A percentile compares a stretch with the other conserved stretches of the same genome.
These are phyloP conservation scores for Lasioglossum leucozonium DNA, from an alignment of 2,888 invertebrate genomes.

Conservation along the genomic window DNA sequence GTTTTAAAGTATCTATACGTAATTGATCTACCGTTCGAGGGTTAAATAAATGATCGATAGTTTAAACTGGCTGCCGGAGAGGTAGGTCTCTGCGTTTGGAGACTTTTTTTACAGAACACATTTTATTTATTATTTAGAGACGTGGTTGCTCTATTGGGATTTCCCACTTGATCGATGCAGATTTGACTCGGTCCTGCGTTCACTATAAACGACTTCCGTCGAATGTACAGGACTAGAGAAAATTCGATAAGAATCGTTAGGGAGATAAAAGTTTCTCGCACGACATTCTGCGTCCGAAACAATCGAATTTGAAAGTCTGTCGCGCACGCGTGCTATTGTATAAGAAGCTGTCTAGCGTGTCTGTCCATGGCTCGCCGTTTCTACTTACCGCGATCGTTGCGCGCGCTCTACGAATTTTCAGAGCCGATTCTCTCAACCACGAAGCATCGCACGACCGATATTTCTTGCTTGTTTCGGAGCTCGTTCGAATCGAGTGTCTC, in stretches of 20 bases:
- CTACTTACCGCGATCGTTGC: constrained; percentile 1
- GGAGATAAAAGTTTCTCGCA: not conserved
- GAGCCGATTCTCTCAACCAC: not conserved
- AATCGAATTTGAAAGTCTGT: constrained; percentile 9
- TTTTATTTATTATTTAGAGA: not conserved
- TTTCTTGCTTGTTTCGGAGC: not conserved
- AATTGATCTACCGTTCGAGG: no score
- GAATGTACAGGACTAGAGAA: not conserved
- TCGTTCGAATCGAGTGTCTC: not conserved
- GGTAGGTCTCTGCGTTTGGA: not conserved
- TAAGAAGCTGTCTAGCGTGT: constrained; percentile 8
- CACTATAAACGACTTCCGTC: not conserved
- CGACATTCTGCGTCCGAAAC: not conserved
- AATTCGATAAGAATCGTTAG: not conserved
- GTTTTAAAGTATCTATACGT: no score
- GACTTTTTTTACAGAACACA: not conserved
- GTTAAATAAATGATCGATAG: no score
- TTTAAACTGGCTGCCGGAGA: not conserved
- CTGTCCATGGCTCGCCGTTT: constrained; percentile 3
- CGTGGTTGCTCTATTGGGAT: not conserved
- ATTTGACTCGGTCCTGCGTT: not conserved
- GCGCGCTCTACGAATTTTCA: not conserved
- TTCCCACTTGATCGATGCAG: not conserved
- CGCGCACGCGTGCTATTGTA: constrained; percentile 6
- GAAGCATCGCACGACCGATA: not conserved